A percentile compares a stretch with the other conserved stretches of the same genome.
Evolutionary conservation across 1,140 invertebrate genomes (phyloP).

Genomic region (Drosophila sucinea): DNA sequence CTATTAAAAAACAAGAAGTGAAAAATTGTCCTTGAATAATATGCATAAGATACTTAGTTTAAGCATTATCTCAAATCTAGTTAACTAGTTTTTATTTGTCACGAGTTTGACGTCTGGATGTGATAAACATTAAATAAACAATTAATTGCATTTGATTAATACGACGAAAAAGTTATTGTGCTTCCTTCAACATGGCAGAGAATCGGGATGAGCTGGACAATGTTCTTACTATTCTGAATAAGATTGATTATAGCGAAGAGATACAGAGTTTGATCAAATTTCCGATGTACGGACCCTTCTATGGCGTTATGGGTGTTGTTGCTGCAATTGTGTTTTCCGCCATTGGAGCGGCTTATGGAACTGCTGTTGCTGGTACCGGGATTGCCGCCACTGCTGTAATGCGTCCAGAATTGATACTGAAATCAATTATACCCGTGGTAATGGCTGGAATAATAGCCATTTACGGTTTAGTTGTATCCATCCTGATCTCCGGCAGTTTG

Average conservation of each 20-base stretch:
- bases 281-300: constrained; percentile 86
- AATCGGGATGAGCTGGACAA: background rate
- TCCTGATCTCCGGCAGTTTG: constrained; percentile 91
- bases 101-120: background rate
- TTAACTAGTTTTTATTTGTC: constrained; percentile 10
- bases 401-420: constrained; percentile 73
- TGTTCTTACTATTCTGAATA: background rate
- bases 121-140: constrained; percentile 9
- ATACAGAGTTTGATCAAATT: background rate
- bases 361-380: constrained; percentile 58
- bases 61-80: constrained; percentile 8
- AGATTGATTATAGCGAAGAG: background rate
- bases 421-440: constrained; percentile 69
- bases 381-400: constrained; percentile 65
- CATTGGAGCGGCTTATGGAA: constrained; percentile 65
- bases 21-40: background rate
- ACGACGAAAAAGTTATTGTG: background rate
- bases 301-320: constrained; percentile 98
- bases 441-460: constrained; percentile 84
- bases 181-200: background rate
- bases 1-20: background rate
- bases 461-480: constrained; percentile 96
- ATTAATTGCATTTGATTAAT: background rate
- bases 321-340: constrained; percentile 95
- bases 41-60: background rate